A percentile compares a stretch with the other conserved stretches of the same genome.
Evolutionary conservation across 2,888 invertebrate species (phyloP).

Genomic region (Netelia fuscicornis): DNA sequence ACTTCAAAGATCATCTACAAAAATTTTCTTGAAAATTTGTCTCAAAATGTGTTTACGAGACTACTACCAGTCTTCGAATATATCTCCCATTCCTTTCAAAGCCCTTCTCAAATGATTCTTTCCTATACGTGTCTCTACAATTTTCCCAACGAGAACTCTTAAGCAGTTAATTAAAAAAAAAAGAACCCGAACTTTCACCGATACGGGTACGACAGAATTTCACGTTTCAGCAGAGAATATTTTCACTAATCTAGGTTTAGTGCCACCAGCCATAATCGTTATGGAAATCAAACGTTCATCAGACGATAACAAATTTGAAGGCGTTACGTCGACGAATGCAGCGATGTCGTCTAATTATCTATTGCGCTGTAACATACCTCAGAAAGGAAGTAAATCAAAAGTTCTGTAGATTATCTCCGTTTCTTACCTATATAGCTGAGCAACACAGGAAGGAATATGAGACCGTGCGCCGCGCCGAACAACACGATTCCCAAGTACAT

Average conservation of each 20-base stretch:
- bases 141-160: too few species aligned
- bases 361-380: neutral
- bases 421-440: slow-evolving; percentile 97
- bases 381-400: slow-evolving; percentile 2
- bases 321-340: neutral
- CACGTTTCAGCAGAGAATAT: neutral
- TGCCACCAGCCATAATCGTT: neutral
- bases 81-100: too few species aligned
- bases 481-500: slow-evolving; percentile 99
- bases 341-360: neutral
- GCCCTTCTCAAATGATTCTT: too few species aligned
- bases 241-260: slow-evolving; percentile 17
- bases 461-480: slow-evolving; percentile 98
- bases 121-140: too few species aligned
- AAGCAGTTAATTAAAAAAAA: too few species aligned
- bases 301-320: slow-evolving; percentile 30
- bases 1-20: too few species aligned
- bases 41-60: too few species aligned
- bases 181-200: too few species aligned
- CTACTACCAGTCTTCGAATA: too few species aligned
- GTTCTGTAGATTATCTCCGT: neutral
- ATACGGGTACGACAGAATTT: slow-evolving; percentile 16
- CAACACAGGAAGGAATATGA: slow-evolving; percentile 98
- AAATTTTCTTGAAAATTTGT: too few species aligned
- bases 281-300: slow-evolving; percentile 7